phyloP scores from a whole-genome alignment of 2,113 vertebrate species.

The Dascyllus trimaculatus region DNA sequence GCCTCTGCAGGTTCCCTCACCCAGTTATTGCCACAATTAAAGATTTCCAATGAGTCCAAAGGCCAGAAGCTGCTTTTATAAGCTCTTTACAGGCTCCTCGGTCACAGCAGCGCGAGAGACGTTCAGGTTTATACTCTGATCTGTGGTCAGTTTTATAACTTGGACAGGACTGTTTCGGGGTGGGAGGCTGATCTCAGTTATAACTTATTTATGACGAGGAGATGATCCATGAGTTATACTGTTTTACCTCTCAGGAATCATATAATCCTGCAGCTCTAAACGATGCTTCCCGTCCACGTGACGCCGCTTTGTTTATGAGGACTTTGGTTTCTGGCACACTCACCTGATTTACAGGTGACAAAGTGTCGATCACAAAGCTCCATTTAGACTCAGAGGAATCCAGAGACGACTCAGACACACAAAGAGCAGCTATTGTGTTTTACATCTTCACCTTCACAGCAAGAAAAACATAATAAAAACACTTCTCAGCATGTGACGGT shows the following conservation, averaged over 20 bases:
- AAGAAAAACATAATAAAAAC: not conserved
- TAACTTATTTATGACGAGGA: not conserved
- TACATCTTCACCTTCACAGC: not conserved
- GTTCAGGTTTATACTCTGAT: not conserved
- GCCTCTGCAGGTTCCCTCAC: not conserved
- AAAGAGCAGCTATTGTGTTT: not conserved
- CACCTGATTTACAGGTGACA: not conserved
- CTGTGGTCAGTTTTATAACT: not conserved
- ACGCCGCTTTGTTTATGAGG: not conserved
- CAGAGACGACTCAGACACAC: not conserved
- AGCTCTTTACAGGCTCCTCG: conserved; percentile 2
- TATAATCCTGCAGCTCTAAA: too few species aligned
- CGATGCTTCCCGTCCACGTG: too few species aligned
- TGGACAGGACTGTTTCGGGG: not conserved
- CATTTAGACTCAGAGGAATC: not conserved
- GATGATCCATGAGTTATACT: too few species aligned
- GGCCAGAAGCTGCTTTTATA: not conserved
- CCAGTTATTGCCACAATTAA: not conserved
- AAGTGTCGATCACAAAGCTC: not conserved
- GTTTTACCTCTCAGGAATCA: too few species aligned
- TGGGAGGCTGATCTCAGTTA: not conserved
- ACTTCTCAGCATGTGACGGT: not conserved
- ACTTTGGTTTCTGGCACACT: conserved; percentile 14
- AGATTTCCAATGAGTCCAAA: not conserved
- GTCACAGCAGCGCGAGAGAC: not conserved